Evolutionary conservation across 2,797 vertebrate species (phyloP), one percentile per base, ranked within the genome.

Genomic region (Tokudaia tokunoshimensis): DNA sequence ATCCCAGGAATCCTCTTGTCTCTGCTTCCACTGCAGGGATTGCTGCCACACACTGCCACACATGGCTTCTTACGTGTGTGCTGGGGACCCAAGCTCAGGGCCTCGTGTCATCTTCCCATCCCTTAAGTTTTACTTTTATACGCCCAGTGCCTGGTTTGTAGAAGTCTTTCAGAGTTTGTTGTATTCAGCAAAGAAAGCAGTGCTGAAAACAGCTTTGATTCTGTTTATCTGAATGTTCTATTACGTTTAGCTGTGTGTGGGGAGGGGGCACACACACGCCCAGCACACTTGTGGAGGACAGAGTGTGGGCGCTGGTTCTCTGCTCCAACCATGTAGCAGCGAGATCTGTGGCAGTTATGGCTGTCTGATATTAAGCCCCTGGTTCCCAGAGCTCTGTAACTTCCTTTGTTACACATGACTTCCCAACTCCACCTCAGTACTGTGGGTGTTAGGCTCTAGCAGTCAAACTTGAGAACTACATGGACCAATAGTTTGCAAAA

Each of bases 191-290:
- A 87, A 79, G 55, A 96, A 94, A 94, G 76, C 41, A 85, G n/a
- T 93, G 31, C 80, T 90, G 10, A 90, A 86, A 92, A 24, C 85
- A 55, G 72, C 93, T 87, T 94, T 89, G 2, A 41, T 94, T 91
- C 57, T 92, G 20, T 86, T 95, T 88, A 88, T 93, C 65, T 74
- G 31, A 29, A 74, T 4, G 59, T 59, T 7, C 34, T 41, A 44
- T 89, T 76, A 31, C n/a, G 31, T 75, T 89, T 57, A 74, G 29
- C 57, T 55, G 65, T 29, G 47, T 31, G 50, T 1, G 20, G 47
- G 31, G 44, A 20, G 14, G 4, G 26, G 3, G 22, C 4, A 7
- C 52, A 41, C 10, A 2, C 37, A 34, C 22, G 24, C 9, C 17
- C 10, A 59, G 9, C 70, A 52, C 52, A 57, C n/a, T 3, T 44